These are phyloP conservation scores for Haplotaxodon microlepis DNA, from an alignment of 2,113 vertebrate genomes.

Conservation along the genomic window DNA sequence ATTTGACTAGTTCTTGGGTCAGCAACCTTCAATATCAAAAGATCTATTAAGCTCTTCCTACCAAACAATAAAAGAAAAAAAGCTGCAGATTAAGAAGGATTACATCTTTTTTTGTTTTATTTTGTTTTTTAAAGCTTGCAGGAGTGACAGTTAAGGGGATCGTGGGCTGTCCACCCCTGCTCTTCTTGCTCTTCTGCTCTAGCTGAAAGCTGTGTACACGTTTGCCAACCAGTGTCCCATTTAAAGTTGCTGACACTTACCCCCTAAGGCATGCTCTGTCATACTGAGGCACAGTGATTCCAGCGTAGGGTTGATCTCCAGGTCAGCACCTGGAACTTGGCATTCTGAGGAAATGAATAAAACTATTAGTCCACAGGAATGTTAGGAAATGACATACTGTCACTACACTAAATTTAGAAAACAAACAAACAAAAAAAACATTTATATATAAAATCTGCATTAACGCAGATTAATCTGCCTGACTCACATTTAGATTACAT, in stretches of 20 bases:
- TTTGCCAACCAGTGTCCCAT: not conserved
- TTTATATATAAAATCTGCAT: not conserved
- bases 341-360: conserved; percentile 72
- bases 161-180: not conserved
- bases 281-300: conserved; percentile 97
- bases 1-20: not conserved
- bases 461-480: not conserved
- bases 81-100: not conserved
- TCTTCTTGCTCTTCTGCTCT: not conserved
- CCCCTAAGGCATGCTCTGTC: conserved; percentile 95
- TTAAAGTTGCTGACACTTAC: conserved; percentile 64
- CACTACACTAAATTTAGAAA: not conserved
- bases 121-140: not conserved
- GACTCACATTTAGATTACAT: not conserved
- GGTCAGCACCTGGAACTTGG: conserved; percentile 86
- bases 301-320: conserved; percentile 94
- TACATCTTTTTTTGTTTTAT: not conserved
- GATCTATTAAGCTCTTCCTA: not conserved
- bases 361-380: not conserved
- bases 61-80: not conserved
- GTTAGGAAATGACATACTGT: not conserved
- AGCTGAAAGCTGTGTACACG: not conserved
- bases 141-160: not conserved
- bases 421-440: not conserved
- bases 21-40: not conserved